Evolutionary conservation across 1,140 invertebrate species (phyloP).

Genomic region (Trichoplusia ni): DNA sequence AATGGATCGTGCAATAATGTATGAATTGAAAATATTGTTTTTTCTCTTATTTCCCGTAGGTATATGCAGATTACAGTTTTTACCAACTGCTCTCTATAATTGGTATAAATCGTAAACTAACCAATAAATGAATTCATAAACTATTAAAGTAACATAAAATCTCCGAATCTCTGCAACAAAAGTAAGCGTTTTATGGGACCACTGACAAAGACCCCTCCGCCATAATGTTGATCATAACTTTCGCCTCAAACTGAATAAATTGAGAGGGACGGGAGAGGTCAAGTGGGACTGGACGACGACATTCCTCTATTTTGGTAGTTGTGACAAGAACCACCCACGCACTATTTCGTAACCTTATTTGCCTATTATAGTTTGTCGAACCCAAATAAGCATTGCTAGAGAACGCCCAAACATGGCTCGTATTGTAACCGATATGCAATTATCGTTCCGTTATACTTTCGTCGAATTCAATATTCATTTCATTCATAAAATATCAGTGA

Average conservation of each 20-base stretch:
- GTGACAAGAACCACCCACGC: constrained; percentile 29
- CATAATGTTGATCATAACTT: background rate
- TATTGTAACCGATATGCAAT: constrained; percentile 19
- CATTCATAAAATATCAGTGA: background rate
- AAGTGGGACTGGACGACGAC: constrained; percentile 4
- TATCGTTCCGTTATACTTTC: constrained; percentile 1
- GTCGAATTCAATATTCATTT: constrained; percentile 10
- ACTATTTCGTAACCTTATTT: constrained; percentile 41
- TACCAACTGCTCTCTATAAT: no score
- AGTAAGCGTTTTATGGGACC: constrained; percentile 10
- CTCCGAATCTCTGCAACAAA: constrained; percentile 6
- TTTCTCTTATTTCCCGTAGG: no score
- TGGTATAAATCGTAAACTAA: no score
- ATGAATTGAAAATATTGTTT: no score
- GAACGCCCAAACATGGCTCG: constrained; percentile 7
- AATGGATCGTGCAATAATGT: no score
- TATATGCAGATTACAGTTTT: no score
- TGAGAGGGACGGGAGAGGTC: background rate
- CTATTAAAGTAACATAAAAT: constrained; percentile 29
- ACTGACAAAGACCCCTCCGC: background rate
- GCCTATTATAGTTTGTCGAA: constrained; percentile 42
- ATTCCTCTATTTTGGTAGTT: constrained; percentile 23
- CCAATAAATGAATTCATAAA: background rate
- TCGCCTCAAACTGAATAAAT: background rate
- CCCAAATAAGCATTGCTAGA: constrained; percentile 24